A percentile compares a stretch with the other conserved stretches of the same genome.
Conservation (phyloP, 2,113 vertebrate genomes). For the Chaetura pelagica region DNA sequence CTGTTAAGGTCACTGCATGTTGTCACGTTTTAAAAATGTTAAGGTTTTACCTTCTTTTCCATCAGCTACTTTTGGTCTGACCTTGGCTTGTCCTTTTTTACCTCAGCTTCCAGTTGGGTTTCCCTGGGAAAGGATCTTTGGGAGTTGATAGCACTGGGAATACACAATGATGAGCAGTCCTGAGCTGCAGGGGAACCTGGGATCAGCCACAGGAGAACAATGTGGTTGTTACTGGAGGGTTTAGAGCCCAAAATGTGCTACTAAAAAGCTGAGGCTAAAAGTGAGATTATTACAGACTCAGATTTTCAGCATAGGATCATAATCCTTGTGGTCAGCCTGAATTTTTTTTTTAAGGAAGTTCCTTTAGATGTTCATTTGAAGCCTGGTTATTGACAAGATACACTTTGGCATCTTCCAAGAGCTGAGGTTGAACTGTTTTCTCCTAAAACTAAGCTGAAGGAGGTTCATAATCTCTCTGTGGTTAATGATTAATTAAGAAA, state of each 20-base stretch:
- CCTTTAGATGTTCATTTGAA: not conserved
- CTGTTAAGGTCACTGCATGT: not conserved
- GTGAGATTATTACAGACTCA: not conserved
- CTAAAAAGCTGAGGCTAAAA: not conserved
- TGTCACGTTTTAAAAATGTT: not conserved
- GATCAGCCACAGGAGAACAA: too few species aligned
- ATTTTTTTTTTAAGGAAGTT: not conserved
- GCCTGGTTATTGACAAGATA: not conserved
- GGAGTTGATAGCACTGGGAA: not conserved
- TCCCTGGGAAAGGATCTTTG: not conserved
- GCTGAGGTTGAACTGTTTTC: not conserved
- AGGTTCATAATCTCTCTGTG: not conserved
- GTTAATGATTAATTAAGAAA: not conserved
- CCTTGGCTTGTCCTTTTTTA: not conserved
- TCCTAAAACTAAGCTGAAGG: not conserved
- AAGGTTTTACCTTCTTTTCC: not conserved
- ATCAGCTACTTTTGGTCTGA: not conserved
- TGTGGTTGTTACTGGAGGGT: not conserved
- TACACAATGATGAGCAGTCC: not conserved
- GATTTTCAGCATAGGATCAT: accelerated
- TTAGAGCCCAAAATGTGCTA: not conserved
- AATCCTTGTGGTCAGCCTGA: not conserved
- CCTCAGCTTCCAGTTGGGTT: not conserved
- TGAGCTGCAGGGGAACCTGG: not conserved
- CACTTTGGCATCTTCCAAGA: accelerated